phyloP scores from a whole-genome alignment of 2,888 invertebrate species.

The Drosophila algonquin region DNA sequence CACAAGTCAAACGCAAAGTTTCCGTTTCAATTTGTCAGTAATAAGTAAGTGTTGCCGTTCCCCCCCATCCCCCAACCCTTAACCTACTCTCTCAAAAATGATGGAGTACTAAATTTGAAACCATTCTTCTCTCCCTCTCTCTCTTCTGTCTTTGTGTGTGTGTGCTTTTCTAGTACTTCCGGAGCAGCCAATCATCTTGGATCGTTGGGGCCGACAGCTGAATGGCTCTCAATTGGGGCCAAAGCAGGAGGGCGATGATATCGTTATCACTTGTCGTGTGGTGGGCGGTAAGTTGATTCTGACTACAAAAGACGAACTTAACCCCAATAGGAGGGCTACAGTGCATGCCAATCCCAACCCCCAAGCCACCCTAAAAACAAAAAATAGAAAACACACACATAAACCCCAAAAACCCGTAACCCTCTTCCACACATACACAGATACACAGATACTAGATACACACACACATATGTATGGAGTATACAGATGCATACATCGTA shows the following conservation, averaged over 20 bases:
- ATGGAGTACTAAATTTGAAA: conserved; percentile 18
- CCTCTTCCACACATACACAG: neutral
- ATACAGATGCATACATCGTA: neutral
- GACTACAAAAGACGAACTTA: conserved; percentile 49
- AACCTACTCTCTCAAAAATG: conserved; percentile 26
- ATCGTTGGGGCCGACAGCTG: conserved; percentile 92
- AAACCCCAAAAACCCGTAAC: conserved; percentile 13
- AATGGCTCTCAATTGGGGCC: conserved; percentile 92
- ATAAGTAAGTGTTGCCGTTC: conserved; percentile 89
- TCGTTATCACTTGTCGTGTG: conserved; percentile 93
- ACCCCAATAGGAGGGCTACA: conserved; percentile 44
- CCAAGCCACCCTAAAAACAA: neutral
- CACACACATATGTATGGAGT: neutral
- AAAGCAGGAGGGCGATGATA: conserved; percentile 93
- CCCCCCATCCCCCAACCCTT: neutral
- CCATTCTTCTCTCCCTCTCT: conserved; percentile 20
- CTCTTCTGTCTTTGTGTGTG: conserved; percentile 13
- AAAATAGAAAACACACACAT: conserved; percentile 39
- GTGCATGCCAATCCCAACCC: neutral
- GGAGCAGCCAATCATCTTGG: conserved; percentile 92
- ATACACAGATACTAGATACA: too few species aligned
- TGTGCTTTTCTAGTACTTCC: conserved; percentile 89
- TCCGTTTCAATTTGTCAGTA: conserved; percentile 94
- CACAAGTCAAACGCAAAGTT: conserved; percentile 94
- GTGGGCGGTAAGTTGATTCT: conserved; percentile 89